Evolutionary conservation across 2,888 invertebrate species (phyloP).

Genomic region (Plagiodera versicolora): DNA sequence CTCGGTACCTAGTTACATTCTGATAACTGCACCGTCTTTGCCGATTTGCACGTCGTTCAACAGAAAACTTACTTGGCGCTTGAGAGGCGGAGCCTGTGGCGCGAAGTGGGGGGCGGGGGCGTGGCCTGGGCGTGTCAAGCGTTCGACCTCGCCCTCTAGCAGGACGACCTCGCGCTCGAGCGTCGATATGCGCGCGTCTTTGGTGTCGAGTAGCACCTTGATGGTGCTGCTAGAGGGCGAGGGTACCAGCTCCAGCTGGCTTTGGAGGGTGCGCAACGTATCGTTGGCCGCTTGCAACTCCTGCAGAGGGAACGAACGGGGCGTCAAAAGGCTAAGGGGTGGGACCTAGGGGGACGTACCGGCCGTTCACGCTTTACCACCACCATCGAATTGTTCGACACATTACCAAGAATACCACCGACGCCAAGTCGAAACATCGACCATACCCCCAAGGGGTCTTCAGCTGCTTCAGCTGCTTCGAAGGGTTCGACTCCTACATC

Average conservation of each 20-base stretch:
- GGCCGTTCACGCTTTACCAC: slow-evolving; percentile 48
- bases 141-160: slow-evolving; percentile 76
- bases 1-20: slow-evolving; percentile 55
- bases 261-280: slow-evolving; percentile 80
- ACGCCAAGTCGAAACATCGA: slow-evolving; percentile 28
- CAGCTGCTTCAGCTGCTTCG: too few species aligned
- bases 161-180: slow-evolving; percentile 83
- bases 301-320: slow-evolving; percentile 56
- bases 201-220: slow-evolving; percentile 78
- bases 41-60: slow-evolving; percentile 78
- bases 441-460: neutral
- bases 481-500: too few species aligned
- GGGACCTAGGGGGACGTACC: slow-evolving; percentile 26
- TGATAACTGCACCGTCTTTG: slow-evolving; percentile 65
- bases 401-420: slow-evolving; percentile 45
- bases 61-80: slow-evolving; percentile 85
- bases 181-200: slow-evolving; percentile 85
- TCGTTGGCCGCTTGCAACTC: slow-evolving; percentile 84
- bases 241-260: slow-evolving; percentile 75
- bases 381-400: slow-evolving; percentile 41
- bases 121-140: slow-evolving; percentile 53
- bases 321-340: slow-evolving; percentile 13
- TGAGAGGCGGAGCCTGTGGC: slow-evolving; percentile 61
- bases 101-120: slow-evolving; percentile 52
- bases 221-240: slow-evolving; percentile 69